Conservation (phyloP, 2,113 vertebrate species). For the Grantiella picta region DNA sequence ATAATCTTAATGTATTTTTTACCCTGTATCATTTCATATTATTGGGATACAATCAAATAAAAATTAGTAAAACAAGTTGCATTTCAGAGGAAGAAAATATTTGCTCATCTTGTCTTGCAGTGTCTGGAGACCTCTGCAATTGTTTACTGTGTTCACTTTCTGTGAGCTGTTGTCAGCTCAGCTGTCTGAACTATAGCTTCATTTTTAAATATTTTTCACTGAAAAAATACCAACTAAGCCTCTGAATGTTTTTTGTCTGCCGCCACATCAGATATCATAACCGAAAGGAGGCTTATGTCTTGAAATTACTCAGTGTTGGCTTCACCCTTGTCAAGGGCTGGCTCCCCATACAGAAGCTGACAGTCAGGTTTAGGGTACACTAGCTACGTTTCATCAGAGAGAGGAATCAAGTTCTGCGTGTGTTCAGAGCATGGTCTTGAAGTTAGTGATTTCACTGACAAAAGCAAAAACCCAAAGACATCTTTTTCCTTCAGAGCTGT, state of each 20-base stretch:
- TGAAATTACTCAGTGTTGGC: constrained; percentile 14
- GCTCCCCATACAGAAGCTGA: background rate
- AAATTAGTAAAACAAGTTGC: constrained; percentile 58
- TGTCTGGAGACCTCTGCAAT: constrained; percentile 59
- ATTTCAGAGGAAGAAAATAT: constrained; percentile 52
- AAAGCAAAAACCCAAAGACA: background rate
- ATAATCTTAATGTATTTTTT: background rate
- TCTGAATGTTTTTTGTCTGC: constrained; percentile 45
- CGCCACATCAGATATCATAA: constrained; percentile 2
- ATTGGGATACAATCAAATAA: constrained; percentile 18
- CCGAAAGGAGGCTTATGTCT: constrained; percentile 15
- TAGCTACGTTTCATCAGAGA: background rate
- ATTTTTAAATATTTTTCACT: constrained; percentile 64
- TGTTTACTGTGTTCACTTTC: constrained; percentile 54
- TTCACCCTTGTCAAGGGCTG: constrained; percentile 40
- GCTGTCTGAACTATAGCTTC: constrained; percentile 63
- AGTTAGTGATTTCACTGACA: constrained; percentile 19
- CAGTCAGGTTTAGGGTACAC: background rate
- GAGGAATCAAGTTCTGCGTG: background rate
- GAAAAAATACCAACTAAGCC: constrained; percentile 1
- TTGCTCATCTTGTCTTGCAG: constrained; percentile 20
- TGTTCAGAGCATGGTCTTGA: background rate
- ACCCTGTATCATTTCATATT: background rate
- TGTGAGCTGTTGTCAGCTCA: constrained; percentile 63
- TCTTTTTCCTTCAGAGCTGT: background rate